Percentiles rank a stretch among this genome's conserved stretches.
Evolutionary conservation across 2,113 vertebrate genomes (phyloP).

Genomic region (Coreoperca whiteheadi): DNA sequence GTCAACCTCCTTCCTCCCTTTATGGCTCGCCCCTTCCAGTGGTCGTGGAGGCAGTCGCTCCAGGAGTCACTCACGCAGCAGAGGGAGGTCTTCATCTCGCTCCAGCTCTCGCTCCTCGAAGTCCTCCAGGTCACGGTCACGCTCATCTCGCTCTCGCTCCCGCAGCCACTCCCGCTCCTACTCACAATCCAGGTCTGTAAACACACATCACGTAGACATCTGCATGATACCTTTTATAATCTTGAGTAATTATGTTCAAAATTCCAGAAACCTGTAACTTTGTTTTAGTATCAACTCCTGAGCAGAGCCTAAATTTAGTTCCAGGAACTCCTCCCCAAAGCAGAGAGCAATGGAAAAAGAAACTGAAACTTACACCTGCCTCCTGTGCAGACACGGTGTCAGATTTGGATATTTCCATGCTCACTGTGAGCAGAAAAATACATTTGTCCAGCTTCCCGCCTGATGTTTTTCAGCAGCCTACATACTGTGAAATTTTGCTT

Average conservation of each 20-base stretch:
- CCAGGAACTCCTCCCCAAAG: too few species aligned
- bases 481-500: too few species aligned
- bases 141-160: constrained; percentile 87
- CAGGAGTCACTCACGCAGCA: constrained; percentile 92
- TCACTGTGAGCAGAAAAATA: too few species aligned
- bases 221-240: neutral
- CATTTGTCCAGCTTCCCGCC: neutral
- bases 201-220: neutral
- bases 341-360: too few species aligned
- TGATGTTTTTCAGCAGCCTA: too few species aligned
- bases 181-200: constrained; percentile 90
- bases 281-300: too few species aligned
- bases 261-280: too few species aligned
- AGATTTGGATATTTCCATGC: too few species aligned
- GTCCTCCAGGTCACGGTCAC: constrained; percentile 90
- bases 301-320: too few species aligned
- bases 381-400: too few species aligned
- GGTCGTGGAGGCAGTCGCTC: constrained; percentile 84
- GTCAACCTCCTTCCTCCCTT: neutral
- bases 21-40: constrained; percentile 66
- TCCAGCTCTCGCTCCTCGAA: constrained; percentile 96
- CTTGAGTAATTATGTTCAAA: too few species aligned
- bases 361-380: too few species aligned
- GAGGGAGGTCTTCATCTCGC: constrained; percentile 92
- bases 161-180: constrained; percentile 91